These are phyloP conservation scores for Castor canadensis DNA, from an alignment of 2,113 vertebrate genomes.

Conservation along the genomic window DNA sequence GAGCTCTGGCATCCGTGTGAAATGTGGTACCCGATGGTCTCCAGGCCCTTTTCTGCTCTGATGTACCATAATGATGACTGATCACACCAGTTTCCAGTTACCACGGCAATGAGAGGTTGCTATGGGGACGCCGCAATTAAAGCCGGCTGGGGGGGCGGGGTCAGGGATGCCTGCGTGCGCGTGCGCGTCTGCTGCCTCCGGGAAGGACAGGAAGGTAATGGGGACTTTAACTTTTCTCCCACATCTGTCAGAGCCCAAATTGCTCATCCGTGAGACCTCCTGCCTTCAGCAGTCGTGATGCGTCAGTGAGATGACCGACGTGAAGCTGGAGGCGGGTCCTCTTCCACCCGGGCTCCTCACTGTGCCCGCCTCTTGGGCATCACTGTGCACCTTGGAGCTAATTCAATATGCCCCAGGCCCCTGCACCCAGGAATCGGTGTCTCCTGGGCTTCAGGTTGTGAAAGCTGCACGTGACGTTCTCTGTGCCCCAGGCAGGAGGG, in stretches of 20 bases:
- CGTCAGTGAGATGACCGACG: neutral
- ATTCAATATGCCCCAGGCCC: neutral
- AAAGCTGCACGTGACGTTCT: neutral
- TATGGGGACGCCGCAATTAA: neutral
- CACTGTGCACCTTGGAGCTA: too few species aligned
- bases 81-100: neutral
- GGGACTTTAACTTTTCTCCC: neutral
- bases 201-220: too few species aligned
- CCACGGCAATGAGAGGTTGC: neutral
- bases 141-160: neutral
- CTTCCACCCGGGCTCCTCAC: too few species aligned
- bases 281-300: neutral
- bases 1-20: neutral
- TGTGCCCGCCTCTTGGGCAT: too few species aligned
- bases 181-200: too few species aligned
- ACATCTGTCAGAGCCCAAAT: neutral
- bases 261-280: neutral
- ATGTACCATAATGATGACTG: neutral
- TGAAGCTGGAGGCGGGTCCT: neutral
- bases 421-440: neutral
- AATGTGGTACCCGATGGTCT: neutral
- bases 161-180: too few species aligned
- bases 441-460: neutral
- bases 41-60: neutral
- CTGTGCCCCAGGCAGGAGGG: neutral